Percentiles rank a stretch among this genome's conserved stretches.
Conservation (phyloP, 2,888 invertebrate species). For the Nowickia ferox region DNA sequence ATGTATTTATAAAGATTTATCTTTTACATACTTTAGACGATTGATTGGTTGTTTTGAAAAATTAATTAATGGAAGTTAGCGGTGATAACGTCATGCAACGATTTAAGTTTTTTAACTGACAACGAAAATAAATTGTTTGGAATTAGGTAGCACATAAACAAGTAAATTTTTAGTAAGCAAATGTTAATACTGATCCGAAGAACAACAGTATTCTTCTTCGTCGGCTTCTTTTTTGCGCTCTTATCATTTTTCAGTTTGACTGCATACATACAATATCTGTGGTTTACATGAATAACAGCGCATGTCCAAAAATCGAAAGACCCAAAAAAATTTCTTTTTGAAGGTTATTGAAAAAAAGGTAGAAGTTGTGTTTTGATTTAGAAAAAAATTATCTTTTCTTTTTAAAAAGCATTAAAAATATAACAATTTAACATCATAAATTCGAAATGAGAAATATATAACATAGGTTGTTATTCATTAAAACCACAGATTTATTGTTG, state of each 20-base stretch:
- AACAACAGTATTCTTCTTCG: constrained; percentile 35
- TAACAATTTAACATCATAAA: too few species aligned
- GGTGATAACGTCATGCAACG: constrained; percentile 49
- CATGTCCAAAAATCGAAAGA: too few species aligned
- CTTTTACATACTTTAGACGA: background rate
- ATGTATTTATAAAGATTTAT: background rate
- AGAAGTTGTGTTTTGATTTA: too few species aligned
- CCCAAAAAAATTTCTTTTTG: too few species aligned
- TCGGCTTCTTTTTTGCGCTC: constrained; percentile 23
- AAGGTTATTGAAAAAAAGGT: too few species aligned
- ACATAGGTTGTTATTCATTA: too few species aligned
- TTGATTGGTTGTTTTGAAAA: background rate
- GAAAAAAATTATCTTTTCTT: too few species aligned
- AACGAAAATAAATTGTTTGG: constrained; percentile 26
- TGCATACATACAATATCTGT: background rate
- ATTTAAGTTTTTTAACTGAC: constrained; percentile 56
- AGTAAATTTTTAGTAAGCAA: constrained; percentile 1
- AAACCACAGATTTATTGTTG: too few species aligned
- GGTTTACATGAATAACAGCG: background rate
- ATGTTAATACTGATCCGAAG: constrained; percentile 24
- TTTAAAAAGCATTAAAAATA: too few species aligned
- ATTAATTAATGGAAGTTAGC: background rate
- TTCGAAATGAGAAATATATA: too few species aligned
- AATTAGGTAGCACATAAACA: constrained; percentile 36
- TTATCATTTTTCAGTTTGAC: constrained; percentile 54